Conservation (phyloP, 1,140 invertebrate genomes). For the Eciton burchellii region DNA sequence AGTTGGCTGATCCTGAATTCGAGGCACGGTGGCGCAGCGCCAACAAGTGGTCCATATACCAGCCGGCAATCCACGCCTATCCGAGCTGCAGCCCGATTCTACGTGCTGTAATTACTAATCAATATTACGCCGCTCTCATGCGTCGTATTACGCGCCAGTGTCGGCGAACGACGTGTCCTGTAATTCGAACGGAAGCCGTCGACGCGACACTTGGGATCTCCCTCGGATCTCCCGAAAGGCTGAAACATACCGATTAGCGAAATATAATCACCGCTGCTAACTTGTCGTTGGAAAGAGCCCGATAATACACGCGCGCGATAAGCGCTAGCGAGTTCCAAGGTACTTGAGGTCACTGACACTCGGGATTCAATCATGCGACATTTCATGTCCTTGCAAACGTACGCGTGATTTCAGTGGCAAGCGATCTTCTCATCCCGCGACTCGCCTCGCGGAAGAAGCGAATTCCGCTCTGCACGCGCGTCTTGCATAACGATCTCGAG, state of each 20-base stretch:
- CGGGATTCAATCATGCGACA: constrained; percentile 54
- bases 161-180: constrained; percentile 72
- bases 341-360: constrained; percentile 55
- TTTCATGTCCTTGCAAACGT: constrained; percentile 46
- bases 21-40: constrained; percentile 76
- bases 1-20: constrained; percentile 80
- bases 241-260: constrained; percentile 43
- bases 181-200: constrained; percentile 65
- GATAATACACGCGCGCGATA: constrained; percentile 56
- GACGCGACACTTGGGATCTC: background rate
- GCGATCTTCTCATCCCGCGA: constrained; percentile 25
- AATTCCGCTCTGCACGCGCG: constrained; percentile 3
- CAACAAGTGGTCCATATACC: constrained; percentile 85
- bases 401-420: constrained; percentile 1
- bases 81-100: constrained; percentile 74
- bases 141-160: constrained; percentile 62
- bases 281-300: constrained; percentile 53
- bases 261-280: constrained; percentile 46
- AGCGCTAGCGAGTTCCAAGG: constrained; percentile 57
- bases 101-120: constrained; percentile 84
- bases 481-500: constrained; percentile 55
- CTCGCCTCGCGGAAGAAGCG: background rate
- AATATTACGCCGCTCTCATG: constrained; percentile 73
- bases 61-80: constrained; percentile 76
- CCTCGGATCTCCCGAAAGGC: constrained; percentile 13